Evolutionary conservation across 2,113 vertebrate genomes (phyloP).

Genomic region (Suricata suricatta): DNA sequence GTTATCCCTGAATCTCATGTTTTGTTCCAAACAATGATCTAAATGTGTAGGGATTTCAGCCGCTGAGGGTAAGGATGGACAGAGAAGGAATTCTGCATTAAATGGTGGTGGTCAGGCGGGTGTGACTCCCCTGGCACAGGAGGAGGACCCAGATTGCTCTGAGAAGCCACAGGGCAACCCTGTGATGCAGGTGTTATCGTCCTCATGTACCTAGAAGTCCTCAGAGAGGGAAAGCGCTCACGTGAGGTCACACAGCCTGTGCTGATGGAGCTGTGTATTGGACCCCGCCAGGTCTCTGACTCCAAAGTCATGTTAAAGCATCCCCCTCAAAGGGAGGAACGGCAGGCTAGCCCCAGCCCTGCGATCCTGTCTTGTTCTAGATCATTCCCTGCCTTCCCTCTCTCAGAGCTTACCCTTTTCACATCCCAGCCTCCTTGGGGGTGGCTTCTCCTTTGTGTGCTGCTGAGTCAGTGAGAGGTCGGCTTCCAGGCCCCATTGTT

Average conservation of each 20-base stretch:
- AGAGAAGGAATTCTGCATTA: neutral
- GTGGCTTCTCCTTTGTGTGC: fast-evolving
- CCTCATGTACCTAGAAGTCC: neutral
- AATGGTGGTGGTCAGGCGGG: neutral
- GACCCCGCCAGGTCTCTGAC: neutral
- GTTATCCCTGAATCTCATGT: constrained; percentile 47
- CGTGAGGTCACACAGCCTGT: neutral
- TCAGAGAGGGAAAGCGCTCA: neutral
- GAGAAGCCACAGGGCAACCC: neutral
- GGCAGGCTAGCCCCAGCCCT: neutral
- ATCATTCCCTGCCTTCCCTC: neutral
- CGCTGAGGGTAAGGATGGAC: neutral
- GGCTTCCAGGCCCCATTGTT: neutral
- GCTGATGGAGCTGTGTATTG: neutral
- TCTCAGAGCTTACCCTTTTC: neutral
- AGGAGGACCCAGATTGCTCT: neutral
- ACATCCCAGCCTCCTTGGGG: neutral
- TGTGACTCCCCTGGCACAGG: neutral
- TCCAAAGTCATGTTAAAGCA: neutral
- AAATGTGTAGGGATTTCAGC: neutral
- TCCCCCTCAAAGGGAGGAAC: neutral
- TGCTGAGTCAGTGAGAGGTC: neutral
- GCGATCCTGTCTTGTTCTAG: neutral
- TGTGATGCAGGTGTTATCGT: neutral
- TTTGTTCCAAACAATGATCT: neutral